These are phyloP conservation scores for Acanthaster planci DNA, from an alignment of 35 echinoderm and acorn worm genomes.

Conservation along the genomic window DNA sequence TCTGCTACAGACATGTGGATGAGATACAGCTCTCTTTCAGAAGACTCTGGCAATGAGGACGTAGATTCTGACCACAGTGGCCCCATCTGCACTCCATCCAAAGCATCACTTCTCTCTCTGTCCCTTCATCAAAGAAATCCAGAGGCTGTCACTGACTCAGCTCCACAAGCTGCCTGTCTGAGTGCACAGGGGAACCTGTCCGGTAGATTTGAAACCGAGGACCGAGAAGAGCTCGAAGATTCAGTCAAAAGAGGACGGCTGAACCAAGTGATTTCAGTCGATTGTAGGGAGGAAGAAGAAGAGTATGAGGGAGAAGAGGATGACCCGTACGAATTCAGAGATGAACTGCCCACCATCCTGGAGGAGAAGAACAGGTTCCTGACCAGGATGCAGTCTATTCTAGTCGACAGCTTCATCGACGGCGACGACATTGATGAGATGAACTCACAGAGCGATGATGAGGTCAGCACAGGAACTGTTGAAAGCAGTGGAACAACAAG, in stretches of 20 bases:
- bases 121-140: not conserved
- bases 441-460: not conserved
- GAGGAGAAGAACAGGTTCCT: conserved; percentile 16
- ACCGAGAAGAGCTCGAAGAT: not conserved
- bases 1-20: not conserved
- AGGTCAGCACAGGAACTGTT: not conserved
- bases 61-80: conserved; percentile 4
- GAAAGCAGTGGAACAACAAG: not conserved
- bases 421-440: not conserved
- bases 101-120: not conserved
- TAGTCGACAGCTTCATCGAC: not conserved
- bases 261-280: too few relatives aligned
- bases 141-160: not conserved
- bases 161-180: not conserved
- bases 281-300: not conserved
- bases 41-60: conserved; percentile 14
- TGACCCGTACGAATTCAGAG: conserved; percentile 3
- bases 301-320: not conserved
- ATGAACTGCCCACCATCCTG: conserved; percentile 10
- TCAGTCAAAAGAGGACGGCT: too few relatives aligned
- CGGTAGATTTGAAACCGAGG: not conserved
- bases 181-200: not conserved
- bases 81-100: not conserved
- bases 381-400: conserved; percentile 7
- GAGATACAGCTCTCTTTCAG: not conserved